Evolutionary conservation across 2,797 vertebrate genomes (phyloP).

Genomic region (Brachymystax lenok): DNA sequence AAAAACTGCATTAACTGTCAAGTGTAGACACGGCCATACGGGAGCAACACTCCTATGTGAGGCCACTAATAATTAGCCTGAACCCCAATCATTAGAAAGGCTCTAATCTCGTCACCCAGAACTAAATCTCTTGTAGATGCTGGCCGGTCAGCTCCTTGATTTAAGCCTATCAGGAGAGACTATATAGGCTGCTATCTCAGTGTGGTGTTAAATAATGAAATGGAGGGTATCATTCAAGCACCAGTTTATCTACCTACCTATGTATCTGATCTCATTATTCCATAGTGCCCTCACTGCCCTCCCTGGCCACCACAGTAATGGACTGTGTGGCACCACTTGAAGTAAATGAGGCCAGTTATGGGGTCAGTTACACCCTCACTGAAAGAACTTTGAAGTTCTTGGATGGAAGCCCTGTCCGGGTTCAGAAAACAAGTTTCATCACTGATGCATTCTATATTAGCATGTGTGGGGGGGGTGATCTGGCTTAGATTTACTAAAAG

Average conservation of each 20-base stretch:
- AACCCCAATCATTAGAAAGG: background rate
- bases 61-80: slow-evolving; percentile 2
- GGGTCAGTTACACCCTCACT: background rate
- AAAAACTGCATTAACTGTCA: no score
- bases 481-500: background rate
- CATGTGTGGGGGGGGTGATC: background rate
- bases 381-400: background rate
- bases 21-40: background rate
- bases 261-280: slow-evolving; percentile 1
- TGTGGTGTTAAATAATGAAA: slow-evolving; percentile 13
- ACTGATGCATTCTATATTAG: background rate
- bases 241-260: background rate
- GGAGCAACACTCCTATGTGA: background rate
- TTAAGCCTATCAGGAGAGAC: background rate
- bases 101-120: background rate
- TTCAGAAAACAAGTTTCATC: slow-evolving; percentile 10
- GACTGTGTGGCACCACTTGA: slow-evolving; percentile 10
- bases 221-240: background rate
- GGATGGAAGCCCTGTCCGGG: background rate
- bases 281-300: background rate
- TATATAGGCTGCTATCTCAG: background rate
- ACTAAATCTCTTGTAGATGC: background rate
- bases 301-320: background rate
- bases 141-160: background rate
- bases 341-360: slow-evolving; percentile 5